These are phyloP conservation scores for Mesocentrotus franciscanus DNA, from an alignment of 53 echinoderm and acorn worm genomes.

Conservation along the genomic window DNA sequence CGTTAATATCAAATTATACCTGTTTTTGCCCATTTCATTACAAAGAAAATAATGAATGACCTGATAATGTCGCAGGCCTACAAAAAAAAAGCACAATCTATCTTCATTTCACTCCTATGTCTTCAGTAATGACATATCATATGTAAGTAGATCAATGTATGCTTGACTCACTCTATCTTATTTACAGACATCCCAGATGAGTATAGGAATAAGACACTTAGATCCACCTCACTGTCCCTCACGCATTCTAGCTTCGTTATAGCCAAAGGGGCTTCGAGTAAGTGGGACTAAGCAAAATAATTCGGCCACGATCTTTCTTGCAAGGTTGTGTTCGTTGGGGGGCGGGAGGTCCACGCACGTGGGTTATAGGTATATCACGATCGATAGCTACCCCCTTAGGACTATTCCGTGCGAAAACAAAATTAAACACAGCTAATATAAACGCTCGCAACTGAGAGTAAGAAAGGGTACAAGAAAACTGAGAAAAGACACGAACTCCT, in stretches of 20 bases:
- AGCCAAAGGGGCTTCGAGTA: not conserved
- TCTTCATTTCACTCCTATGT: not conserved
- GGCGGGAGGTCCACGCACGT: not conserved
- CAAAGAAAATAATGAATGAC: too few species aligned
- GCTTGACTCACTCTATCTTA: not conserved
- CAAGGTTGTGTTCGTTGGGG: not conserved
- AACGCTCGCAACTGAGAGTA: not conserved
- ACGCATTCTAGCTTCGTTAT: not conserved
- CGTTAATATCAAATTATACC: too few species aligned
- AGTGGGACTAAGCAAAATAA: not conserved
- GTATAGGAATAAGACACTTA: not conserved
- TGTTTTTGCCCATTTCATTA: too few species aligned
- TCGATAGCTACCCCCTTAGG: not conserved
- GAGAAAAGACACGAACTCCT: not conserved
- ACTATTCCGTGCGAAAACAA: not conserved
- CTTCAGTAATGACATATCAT: not conserved
- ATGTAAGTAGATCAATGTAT: constrained; percentile 28
- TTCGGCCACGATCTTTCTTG: not conserved
- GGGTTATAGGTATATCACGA: not conserved
- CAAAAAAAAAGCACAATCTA: not conserved
- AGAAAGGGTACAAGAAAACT: not conserved
- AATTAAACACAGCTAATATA: constrained; percentile 9
- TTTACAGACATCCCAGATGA: not conserved
- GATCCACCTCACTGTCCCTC: constrained; percentile 8
- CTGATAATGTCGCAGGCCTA: not conserved